These are phyloP conservation scores for Lemur catta DNA, from an alignment of 2,797 vertebrate species.

Conservation along the genomic window DNA sequence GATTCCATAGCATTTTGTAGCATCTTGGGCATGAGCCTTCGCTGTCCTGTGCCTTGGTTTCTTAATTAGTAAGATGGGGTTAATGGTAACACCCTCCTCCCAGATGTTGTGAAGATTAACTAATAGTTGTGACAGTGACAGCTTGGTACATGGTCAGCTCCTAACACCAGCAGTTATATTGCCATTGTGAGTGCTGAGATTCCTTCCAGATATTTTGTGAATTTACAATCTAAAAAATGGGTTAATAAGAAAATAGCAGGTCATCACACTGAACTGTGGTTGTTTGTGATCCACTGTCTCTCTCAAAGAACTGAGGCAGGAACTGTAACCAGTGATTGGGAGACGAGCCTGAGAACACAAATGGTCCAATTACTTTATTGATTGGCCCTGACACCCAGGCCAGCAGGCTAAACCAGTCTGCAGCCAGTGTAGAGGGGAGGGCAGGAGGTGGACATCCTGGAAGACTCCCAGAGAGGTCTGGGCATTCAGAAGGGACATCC, in stretches of 20 bases:
- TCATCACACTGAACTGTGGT: not conserved
- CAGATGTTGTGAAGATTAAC: not conserved
- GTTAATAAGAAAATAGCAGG: not conserved
- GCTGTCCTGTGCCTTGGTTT: not conserved
- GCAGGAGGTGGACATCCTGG: not conserved
- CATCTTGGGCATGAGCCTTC: not conserved
- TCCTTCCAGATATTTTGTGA: not conserved
- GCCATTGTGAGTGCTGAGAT: not conserved
- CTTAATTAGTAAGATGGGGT: not conserved
- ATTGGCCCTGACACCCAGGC: not conserved
- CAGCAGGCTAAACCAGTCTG: not conserved
- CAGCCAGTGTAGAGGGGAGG: not conserved
- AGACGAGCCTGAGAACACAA: not conserved
- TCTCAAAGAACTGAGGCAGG: not conserved
- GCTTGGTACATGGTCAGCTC: not conserved
- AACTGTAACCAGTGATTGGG: not conserved
- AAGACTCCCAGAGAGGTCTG: not conserved
- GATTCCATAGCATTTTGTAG: not conserved
- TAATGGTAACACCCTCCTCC: not conserved
- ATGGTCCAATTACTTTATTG: not conserved
- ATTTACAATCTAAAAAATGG: not conserved
- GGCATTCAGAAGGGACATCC: not conserved
- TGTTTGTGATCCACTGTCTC: not conserved
- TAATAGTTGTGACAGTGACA: not conserved
- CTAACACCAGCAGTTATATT: not conserved